Evolutionary conservation across 1,140 invertebrate species (phyloP).

Genomic region (Macrocentrus cingulum): DNA sequence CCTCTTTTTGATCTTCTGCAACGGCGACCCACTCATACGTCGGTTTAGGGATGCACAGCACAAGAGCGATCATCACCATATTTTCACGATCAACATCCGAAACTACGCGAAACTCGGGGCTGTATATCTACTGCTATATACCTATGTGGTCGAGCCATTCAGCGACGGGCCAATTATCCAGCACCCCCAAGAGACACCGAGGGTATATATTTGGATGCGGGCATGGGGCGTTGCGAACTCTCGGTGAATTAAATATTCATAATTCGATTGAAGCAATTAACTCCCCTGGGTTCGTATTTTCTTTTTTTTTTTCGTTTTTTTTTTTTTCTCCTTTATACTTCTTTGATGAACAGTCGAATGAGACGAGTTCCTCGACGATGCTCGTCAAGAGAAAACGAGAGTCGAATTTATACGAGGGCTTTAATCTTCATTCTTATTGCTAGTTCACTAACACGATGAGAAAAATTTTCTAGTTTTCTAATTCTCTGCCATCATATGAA

Average conservation of each 20-base stretch:
- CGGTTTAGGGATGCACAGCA: background rate
- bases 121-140: slow-evolving; percentile 3
- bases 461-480: too few species aligned
- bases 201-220: slow-evolving; percentile 4
- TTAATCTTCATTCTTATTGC: background rate
- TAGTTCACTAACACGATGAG: too few species aligned
- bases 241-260: slow-evolving; percentile 30
- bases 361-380: background rate
- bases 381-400: slow-evolving; percentile 11
- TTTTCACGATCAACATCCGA: background rate
- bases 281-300: slow-evolving; percentile 1
- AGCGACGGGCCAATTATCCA: slow-evolving; percentile 20
- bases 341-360: slow-evolving; percentile 18
- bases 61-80: slow-evolving; percentile 14
- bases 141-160: slow-evolving; percentile 11
- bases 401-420: slow-evolving; percentile 14
- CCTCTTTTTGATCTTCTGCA: background rate
- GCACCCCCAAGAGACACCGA: slow-evolving; percentile 7
- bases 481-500: too few species aligned
- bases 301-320: slow-evolving; percentile 10
- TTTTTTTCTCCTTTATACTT: slow-evolving; percentile 15
- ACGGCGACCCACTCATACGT: background rate
- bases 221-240: slow-evolving; percentile 8
- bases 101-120: background rate
- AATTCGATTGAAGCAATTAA: slow-evolving; percentile 32